Evolutionary conservation across 2,113 vertebrate species (phyloP).

Genomic region (Anhinga anhinga): DNA sequence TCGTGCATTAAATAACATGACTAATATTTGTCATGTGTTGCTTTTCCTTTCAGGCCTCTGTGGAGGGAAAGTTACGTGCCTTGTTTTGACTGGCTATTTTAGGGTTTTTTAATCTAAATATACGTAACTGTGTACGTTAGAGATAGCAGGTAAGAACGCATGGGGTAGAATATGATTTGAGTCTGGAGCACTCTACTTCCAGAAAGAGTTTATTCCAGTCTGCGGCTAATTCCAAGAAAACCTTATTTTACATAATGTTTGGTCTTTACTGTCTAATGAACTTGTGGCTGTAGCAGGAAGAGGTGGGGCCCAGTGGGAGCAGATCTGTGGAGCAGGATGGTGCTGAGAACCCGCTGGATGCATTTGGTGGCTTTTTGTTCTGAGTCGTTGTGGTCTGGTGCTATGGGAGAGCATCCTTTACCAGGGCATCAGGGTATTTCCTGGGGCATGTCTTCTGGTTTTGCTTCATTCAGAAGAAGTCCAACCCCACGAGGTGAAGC

Average conservation of each 20-base stretch:
- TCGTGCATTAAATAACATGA: neutral
- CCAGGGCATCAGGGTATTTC: accelerated
- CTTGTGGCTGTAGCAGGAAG: neutral
- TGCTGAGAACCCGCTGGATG: neutral
- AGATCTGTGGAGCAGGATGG: neutral
- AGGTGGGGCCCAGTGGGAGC: neutral
- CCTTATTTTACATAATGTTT: neutral
- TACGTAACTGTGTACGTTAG: neutral
- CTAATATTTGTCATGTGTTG: neutral
- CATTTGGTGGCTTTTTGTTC: neutral
- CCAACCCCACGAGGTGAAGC: neutral
- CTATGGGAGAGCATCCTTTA: neutral
- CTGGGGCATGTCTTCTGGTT: accelerated
- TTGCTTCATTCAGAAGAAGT: neutral
- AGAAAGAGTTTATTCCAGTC: neutral
- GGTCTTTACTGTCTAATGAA: neutral
- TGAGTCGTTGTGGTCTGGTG: accelerated
- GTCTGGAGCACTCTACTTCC: neutral
- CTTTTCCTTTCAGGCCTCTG: neutral
- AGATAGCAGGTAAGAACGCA: accelerated
- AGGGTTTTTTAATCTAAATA: neutral
- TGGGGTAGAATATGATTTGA: neutral
- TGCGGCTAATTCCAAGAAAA: neutral
- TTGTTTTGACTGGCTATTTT: neutral
- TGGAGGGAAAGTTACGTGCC: neutral